Evolutionary conservation across 30 jellyfish, hydroid and myxozoan genomes (phyloP).

Genomic region (Aurelia sp.): DNA sequence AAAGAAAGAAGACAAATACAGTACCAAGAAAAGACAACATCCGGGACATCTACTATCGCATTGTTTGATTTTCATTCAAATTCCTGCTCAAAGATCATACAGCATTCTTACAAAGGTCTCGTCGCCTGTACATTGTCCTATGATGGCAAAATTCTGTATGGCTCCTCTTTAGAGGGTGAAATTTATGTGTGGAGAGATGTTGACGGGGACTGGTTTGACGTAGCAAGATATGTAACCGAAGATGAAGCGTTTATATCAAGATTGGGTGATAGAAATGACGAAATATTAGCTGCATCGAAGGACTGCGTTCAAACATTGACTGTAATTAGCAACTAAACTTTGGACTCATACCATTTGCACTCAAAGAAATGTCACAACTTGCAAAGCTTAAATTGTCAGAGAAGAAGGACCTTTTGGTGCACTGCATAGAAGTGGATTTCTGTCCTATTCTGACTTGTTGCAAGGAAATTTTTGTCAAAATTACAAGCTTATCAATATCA

Average conservation of each 20-base stretch:
- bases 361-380: too few species aligned
- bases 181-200: slow-evolving; percentile 33
- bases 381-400: too few species aligned
- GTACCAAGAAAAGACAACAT: slow-evolving; percentile 6
- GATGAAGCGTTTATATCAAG: slow-evolving; percentile 19
- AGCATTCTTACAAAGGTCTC: not conserved
- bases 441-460: too few species aligned
- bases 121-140: slow-evolving; percentile 2
- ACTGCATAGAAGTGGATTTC: too few species aligned
- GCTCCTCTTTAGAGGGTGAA: slow-evolving; percentile 21
- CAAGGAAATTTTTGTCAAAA: too few species aligned
- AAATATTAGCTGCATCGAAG: slow-evolving; percentile 11
- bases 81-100: not conserved
- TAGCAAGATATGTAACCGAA: slow-evolving; percentile 28
- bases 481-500: too few species aligned
- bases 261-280: not conserved
- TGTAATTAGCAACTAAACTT: too few species aligned
- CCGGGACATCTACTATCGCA: not conserved
- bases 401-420: too few species aligned
- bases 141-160: slow-evolving; percentile 27
- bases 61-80: not conserved
- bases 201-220: slow-evolving; percentile 25
- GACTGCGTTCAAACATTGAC: not conserved
- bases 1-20: slow-evolving; percentile 32
- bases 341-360: too few species aligned